phyloP scores from a whole-genome alignment of 1,140 invertebrate genomes.

The Eciton burchellii region DNA sequence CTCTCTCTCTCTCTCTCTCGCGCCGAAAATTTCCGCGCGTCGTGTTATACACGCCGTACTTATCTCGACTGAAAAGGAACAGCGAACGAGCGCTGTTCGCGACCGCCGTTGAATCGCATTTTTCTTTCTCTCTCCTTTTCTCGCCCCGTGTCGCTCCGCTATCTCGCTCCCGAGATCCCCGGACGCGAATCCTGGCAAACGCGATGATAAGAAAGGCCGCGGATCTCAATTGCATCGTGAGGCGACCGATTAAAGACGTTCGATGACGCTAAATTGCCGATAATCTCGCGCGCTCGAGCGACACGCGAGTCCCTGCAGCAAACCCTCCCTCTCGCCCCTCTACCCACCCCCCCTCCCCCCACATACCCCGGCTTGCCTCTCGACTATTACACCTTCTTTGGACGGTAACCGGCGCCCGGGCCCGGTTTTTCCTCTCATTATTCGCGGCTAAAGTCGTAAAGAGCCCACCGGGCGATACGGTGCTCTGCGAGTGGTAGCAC shows the following conservation, averaged over 20 bases:
- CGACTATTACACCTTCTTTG: constrained; percentile 34
- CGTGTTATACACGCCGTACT: neutral
- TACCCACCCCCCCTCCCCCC: too few species aligned
- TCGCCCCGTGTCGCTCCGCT: neutral
- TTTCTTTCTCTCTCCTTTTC: neutral
- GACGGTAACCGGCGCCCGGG: constrained; percentile 23
- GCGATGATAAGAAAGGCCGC: constrained; percentile 35
- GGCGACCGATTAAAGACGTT: constrained; percentile 35
- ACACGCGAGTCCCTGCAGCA: too few species aligned
- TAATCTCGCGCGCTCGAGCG: constrained; percentile 26
- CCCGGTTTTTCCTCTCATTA: constrained; percentile 63
- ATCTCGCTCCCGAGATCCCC: constrained; percentile 21
- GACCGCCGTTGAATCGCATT: constrained; percentile 17
- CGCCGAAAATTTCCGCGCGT: constrained; percentile 30
- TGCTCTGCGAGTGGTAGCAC: constrained; percentile 7
- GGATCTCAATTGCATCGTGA: constrained; percentile 33
- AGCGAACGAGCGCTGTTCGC: neutral
- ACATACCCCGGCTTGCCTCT: neutral
- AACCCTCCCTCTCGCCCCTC: too few species aligned
- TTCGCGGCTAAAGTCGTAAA: constrained; percentile 53
- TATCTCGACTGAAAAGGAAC: constrained; percentile 5
- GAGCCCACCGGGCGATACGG: constrained; percentile 51
- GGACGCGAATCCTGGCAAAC: constrained; percentile 39
- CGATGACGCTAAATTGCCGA: constrained; percentile 22
- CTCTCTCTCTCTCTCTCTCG: neutral